Conservation (phyloP, 23 tunicate species). For the Diplosoma virens region DNA sequence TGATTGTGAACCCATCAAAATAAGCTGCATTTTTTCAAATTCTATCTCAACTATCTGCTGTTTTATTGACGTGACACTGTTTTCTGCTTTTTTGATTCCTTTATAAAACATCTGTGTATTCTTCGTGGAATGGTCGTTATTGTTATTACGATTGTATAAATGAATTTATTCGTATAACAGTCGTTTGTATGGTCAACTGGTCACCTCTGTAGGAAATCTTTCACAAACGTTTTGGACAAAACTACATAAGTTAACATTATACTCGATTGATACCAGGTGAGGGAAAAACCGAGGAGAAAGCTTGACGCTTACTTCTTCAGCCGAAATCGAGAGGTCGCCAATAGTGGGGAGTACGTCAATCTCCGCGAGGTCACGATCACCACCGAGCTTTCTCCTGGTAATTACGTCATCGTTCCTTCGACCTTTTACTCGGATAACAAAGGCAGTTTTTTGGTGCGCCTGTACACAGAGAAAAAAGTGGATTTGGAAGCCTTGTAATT, state of each 20-base stretch:
- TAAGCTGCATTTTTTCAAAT: too few relatives aligned
- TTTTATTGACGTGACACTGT: too few relatives aligned
- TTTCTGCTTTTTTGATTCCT: too few relatives aligned
- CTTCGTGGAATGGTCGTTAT: neutral
- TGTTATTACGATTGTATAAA: neutral
- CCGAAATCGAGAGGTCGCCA: conserved; percentile 46
- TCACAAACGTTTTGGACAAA: too few relatives aligned
- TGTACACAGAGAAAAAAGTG: conserved; percentile 73
- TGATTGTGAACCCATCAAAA: too few relatives aligned
- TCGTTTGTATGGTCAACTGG: too few relatives aligned
- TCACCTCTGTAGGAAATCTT: too few relatives aligned
- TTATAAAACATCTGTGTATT: too few relatives aligned
- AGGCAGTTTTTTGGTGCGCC: conserved; percentile 54
- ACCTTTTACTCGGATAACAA: conserved; percentile 43
- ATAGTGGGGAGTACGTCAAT: conserved; percentile 52
- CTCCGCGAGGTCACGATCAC: conserved; percentile 73
- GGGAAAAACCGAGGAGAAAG: conserved; percentile 20
- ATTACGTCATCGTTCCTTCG: conserved; percentile 85
- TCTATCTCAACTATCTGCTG: too few relatives aligned
- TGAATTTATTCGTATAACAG: neutral
- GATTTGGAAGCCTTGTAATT: conserved; percentile 45
- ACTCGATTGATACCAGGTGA: too few relatives aligned
- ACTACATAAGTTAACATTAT: too few relatives aligned
- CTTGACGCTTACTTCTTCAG: conserved; percentile 44
- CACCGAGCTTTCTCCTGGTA: conserved; percentile 59